Evolutionary conservation across 2,113 vertebrate species (phyloP), one percentile per base, ranked within the genome.

Genomic region (Glareola pratincola): DNA sequence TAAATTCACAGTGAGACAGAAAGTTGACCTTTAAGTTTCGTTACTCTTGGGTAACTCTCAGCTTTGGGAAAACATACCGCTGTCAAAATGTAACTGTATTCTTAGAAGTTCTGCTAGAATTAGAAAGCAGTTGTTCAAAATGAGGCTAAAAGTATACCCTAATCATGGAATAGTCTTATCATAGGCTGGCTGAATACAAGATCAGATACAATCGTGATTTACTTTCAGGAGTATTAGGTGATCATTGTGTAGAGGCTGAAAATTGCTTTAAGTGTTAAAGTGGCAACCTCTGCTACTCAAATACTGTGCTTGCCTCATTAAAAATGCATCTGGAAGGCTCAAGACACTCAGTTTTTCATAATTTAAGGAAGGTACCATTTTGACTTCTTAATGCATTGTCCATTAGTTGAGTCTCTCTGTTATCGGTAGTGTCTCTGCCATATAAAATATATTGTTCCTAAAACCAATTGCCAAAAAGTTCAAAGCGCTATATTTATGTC

Each of bases 21-120:
- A 95, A 90, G 14, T 68, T 94, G 92, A 96, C 87, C 85, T 96
- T 96, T 95, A 76, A 62, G 37, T 77, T 90, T 77, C 0, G 1
- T 73, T 95, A 62, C 67, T 24, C 53, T 88, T 69, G 62, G 73
- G 26, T 66, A 85, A 45, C 51, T 94, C 43, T 85, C 39, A 92
- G 71, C 29, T 10, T 79, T 80, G 41, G 78, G 50, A 91, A 90
- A 85, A 90, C 50, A 59, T 79, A 63, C 36, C 18, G 8, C 68
- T 90, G 72, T 92, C 92, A 94, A 79, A 95, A 90, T 53, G 26
- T 76, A 90, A 37, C 48, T 48, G 10, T 62, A 48, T 60, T 95
- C 60, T 91, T 82, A 77, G 67, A 88, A 79, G 41, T 6, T 27
- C 5, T 51, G 12, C 41, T 86, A 67, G 77, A 95, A 88, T 66